Evolutionary conservation across 2,113 vertebrate species (phyloP), one percentile per base, ranked within the genome.

Genomic region (Etheostoma spectabile): DNA sequence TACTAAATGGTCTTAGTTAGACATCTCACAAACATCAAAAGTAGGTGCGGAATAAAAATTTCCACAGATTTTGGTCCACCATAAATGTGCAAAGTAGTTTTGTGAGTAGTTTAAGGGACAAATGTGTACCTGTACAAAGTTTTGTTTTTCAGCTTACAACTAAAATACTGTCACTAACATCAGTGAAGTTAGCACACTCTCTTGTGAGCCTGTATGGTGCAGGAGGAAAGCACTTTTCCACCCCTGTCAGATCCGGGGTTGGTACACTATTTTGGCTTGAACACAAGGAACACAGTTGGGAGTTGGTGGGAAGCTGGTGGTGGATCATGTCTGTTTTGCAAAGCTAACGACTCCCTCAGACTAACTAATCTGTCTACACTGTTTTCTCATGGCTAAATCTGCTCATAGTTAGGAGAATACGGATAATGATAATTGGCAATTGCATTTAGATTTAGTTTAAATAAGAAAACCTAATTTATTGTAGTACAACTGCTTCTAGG

Each of bases 391-490:
- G 35, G 35, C 35, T 57, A 13, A 33, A 13, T 49, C n/a, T 30
- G 74, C 16, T 59, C 4, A 4, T n/a, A 53, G 12, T 76, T 55
- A 38, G n/a, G 49, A 12, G 33, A 74, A 35, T 24, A 65, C 51
- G 8, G 8, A 35, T 5, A 7, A 12, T 38, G 22, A 49, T 14
- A 76, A 38, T 27, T 82, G 14, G 22, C 48, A 14, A 57, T 61
- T 22, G 14, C 3, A 55, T 16, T 73, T 12, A 61, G 30, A 27
- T 27, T 27, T 27, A 27, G 27, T 73, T 80, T 59, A 71, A 60
- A 61, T 14, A 77, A 61, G 48, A 65, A 74, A 83, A 59, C 0
- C 0, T 63, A 15, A 70, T 77, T 62, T 63, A n/a, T 63, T 48
- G 38, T 53, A 61, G 1, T 27, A 24, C 16, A 24, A 60, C 33